Conservation (phyloP, 2,888 invertebrate genomes). For the Agrotis segetum region DNA sequence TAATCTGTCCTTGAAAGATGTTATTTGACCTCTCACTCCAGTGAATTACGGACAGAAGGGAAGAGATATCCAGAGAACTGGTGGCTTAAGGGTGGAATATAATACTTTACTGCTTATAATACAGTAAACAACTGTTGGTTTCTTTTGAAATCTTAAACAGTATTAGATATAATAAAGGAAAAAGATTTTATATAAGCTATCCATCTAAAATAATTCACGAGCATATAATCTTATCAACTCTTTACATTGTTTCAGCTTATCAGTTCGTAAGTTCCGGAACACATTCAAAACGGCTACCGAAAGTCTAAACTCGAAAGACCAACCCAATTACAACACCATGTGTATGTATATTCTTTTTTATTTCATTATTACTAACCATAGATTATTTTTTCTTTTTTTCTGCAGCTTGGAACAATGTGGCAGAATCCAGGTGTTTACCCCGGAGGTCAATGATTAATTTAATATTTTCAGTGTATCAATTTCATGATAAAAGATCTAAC, state of each 20-base stretch:
- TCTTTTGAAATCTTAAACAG: no score
- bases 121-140: no score
- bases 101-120: no score
- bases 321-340: conserved; percentile 89
- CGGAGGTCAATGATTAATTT: conserved; percentile 80
- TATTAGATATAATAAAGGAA: no score
- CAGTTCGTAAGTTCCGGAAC: conserved; percentile 70
- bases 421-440: conserved; percentile 88
- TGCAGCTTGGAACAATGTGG: conserved; percentile 86
- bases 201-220: neutral
- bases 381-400: conserved; percentile 73
- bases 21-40: no score
- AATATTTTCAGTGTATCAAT: conserved; percentile 51
- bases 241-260: conserved; percentile 71
- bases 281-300: conserved; percentile 84
- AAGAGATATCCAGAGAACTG: no score
- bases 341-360: conserved; percentile 82
- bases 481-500: conserved; percentile 55
- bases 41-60: no score
- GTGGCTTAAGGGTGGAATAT: no score
- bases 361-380: conserved; percentile 61
- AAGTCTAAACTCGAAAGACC: conserved; percentile 82
- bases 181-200: no score
- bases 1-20: no score
- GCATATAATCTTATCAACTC: conserved; percentile 1